Base-by-base conservation (phyloP, 1,140 invertebrate genomes). In the Limonius californicus region DNA sequence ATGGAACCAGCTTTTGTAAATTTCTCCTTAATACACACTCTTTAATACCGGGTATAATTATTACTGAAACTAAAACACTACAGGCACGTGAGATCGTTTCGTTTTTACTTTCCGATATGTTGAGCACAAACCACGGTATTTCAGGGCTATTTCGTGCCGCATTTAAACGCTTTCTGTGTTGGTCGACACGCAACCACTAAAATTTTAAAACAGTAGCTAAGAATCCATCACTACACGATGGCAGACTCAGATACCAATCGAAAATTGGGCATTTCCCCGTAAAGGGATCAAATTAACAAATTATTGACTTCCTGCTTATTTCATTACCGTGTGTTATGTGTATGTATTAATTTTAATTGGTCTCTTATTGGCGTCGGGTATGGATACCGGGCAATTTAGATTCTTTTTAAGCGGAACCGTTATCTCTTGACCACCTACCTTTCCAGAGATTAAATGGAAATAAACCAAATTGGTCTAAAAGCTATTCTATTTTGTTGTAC, bases 221-320 rank as follows among this genome's bases (percentile, higher is more conserved):
- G 35, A 9, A 39, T 14, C n/a, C 35, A 39, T 39, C 35, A n/a
- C 15, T 16, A 50, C 16, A 21, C 16, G 45, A 50, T 19, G 14
- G 8, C 7, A 50, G 7, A 6, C n/a, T n/a, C 16, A 45, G 45
- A 50, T 50, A 50, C 14, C 19, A 2, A 50, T 50, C 45, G 16
- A 50, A 50, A 50, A 50, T 50, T 50, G 20, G 45, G 14, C 14
- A 21, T 50, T 50, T 50, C 16, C 45, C 16, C n/a, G 16, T 50
- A 21, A 50, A 50, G 2, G 16, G 6, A 19, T 50, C 45, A 19
- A 18, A 50, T 50, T 18, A 50, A 50, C 45, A 50, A 50, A 50
- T 50, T 50, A 50, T 21, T 50, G 6, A 50, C 16, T 50, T 50
- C 45, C 45, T 39, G 35, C 23, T 27, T 27, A 27, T 39, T 39